Base-by-base conservation (phyloP, 2,888 invertebrate genomes). In the Lottia scabra region DNA sequence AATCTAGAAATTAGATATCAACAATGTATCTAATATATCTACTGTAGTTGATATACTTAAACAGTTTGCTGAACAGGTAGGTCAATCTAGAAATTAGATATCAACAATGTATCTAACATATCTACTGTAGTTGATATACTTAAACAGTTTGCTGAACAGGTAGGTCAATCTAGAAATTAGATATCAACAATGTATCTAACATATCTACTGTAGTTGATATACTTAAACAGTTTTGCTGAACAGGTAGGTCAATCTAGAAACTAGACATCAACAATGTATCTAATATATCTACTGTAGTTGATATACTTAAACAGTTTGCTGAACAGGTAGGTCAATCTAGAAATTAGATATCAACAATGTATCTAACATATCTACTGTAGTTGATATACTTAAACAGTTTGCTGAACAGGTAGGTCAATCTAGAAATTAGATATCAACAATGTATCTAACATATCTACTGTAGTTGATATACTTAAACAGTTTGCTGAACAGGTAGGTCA, bases 31-130 rank as follows among this genome's bases (percentile, higher is more conserved):
- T 48, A 88, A 83, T 73, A 93, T 94, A 72, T 91, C 92, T 69
- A 92, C 94, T 75, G 93, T 97, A 68, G 93, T 93, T 1, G 93
- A 93, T 68, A 94, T 95, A 77, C 90, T 98, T 65, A 92, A 92
- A 71, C 92, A 93, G 85, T 96, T 96, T 38, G 38, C 38, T 38
- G 38, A 38, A 38, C 8, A 38, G 10, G 38, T 38, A 6, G 38
- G 38, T 38, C 38, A 38, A 38, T 38, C 38, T 38, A 38, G 38
- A 38, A 38, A 38, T 10, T 38, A 38, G 38, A 30, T 2, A 5
- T 30, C 30, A 38, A 38, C 10, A 38, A 38, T 38, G 38, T 38
- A 30, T 30, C 30, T 5, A 30, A 2, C 5, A 4, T 30, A 30
- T 30, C 30, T 30, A 30, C 30, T 30, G 93, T 97, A 68, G 93